Evolutionary conservation across 1,140 invertebrate species (phyloP), one percentile per base, ranked within the genome.

Genomic region (Saccostrea cuccullata): DNA sequence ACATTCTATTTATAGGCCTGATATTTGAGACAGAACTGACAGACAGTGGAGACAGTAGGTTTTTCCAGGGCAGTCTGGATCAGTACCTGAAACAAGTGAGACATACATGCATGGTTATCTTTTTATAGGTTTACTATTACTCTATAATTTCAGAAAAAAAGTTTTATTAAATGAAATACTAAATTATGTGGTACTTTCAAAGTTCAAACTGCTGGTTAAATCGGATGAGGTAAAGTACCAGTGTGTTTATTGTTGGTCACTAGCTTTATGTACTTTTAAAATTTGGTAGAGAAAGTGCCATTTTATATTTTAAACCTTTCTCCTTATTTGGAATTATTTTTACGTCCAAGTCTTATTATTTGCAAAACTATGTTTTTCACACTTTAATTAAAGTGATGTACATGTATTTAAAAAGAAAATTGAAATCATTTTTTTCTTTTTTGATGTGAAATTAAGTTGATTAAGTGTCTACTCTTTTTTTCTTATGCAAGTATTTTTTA

Each of bases 21-120:
- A 97, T 99, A 90, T 97, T 98, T 95, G 98, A 99, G 94, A 98
- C 97, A 2, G 98, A 98, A 94, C 96, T 99, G 70, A 96, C 96
- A 55, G 95, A 96, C 36, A 97, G 97, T 60, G 97, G 97, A 92
- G 97, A 98, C 84, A 94, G 92, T 86, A 97, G 97, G 93, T 97
- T 98, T 93, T 98, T 97, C 94, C 96, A 96, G 89, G 96, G 96
- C 0, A 97, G 96, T 92, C 94, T 97, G 86, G 97, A 98, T 93
- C 96, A 97, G 91, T 98, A 98, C 95, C 97, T 97, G 96, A 98
- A 97, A 95, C 98, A 98, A 96, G 97, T 98, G 96, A 73, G 85
- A 36, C 15, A 36, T 55, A 36, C 30, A n/a, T n/a, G 6, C 40
- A 47, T 47, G 47, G 9, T 47, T 6, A 47, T 47, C 47, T 47